Evolutionary conservation across 2,888 invertebrate genomes (phyloP), one percentile per base, ranked within the genome.

Genomic region (Syrista parreyssii): DNA sequence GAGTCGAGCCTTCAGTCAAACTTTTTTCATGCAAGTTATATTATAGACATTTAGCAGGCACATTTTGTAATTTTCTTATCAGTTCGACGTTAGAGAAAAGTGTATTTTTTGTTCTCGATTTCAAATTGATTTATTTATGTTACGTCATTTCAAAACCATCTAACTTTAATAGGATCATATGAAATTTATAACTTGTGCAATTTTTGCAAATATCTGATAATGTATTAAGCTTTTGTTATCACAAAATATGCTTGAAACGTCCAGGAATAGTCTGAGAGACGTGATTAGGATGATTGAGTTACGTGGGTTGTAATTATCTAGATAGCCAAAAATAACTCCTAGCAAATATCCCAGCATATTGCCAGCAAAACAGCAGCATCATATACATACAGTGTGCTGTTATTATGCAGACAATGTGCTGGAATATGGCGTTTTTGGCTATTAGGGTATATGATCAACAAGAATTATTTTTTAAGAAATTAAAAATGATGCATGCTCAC

Each of bases 1-100:
- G 77, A 73, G 83, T 77, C 84, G 84, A 84, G 83, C 84, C 84
- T 68, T 82, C 82, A 74, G 76, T 35, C 68, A 68, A 75, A 55
- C 55, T 23, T 55, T 23, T 55, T 23, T 2, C 1, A 55, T 55
- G 6, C 40, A 15, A 15, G 15, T 40, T 40, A 40, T 40, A 40
- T 15, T 36, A 36, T 40, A 40, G 15, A 40, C 40, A 40, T 6
- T 15, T 40, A 15, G 15, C 40, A 15, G 40, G 6, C 0, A 55
- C 23, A 55, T 55, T 23, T 23, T 23, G 1, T 55, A 9, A 55
- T 55, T 23, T 23, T 23, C 9, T 55, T 6, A 23, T 55, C 55
- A 23, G 9, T 55, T 55, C 9, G 9, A 55, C 2, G 1, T 55
- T 55, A 9, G 1, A 23, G 55, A 55, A 55, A 55, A 55, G 15